These are phyloP conservation scores for Drosophila cracens DNA, from an alignment of 2,888 invertebrate species.

Conservation along the genomic window DNA sequence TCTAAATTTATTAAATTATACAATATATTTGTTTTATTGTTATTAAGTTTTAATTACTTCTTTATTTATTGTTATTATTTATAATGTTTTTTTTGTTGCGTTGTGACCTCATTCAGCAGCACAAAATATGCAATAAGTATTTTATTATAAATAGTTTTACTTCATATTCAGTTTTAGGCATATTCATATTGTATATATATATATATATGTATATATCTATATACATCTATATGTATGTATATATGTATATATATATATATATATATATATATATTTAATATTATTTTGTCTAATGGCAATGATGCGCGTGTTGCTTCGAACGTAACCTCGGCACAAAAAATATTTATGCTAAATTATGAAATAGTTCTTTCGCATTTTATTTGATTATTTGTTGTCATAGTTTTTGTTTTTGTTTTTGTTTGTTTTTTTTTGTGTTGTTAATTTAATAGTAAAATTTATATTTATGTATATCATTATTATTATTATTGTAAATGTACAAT, in stretches of 20 bases:
- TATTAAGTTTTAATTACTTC: constrained; percentile 15
- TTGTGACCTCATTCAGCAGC: constrained; percentile 79
- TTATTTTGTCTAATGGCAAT: constrained; percentile 80
- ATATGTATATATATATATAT: constrained; percentile 28
- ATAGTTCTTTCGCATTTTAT: constrained; percentile 47
- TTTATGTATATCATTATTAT: constrained; percentile 38
- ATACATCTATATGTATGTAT: constrained; percentile 7
- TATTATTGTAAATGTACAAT: constrained; percentile 68
- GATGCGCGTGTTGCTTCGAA: constrained; percentile 80
- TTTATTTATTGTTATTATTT: constrained; percentile 27
- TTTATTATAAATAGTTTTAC: constrained; percentile 60
- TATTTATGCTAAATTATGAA: constrained; percentile 66
- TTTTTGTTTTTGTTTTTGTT: neutral
- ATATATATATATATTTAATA: constrained; percentile 53
- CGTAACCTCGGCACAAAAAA: constrained; percentile 78
- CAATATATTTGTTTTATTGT: constrained; percentile 53
- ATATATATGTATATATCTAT: constrained; percentile 28
- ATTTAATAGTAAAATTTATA: constrained; percentile 52
- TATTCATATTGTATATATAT: constrained; percentile 39
- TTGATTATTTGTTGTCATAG: constrained; percentile 44
- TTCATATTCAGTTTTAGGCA: constrained; percentile 52
- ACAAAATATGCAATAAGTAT: constrained; percentile 75
- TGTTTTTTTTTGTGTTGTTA: constrained; percentile 6
- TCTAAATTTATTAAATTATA: constrained; percentile 58
- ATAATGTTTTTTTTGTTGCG: constrained; percentile 60